Evolutionary conservation across 2,113 vertebrate genomes (phyloP), one percentile per base, ranked within the genome.

Genomic region (Rhinopomastus cyanomelas): DNA sequence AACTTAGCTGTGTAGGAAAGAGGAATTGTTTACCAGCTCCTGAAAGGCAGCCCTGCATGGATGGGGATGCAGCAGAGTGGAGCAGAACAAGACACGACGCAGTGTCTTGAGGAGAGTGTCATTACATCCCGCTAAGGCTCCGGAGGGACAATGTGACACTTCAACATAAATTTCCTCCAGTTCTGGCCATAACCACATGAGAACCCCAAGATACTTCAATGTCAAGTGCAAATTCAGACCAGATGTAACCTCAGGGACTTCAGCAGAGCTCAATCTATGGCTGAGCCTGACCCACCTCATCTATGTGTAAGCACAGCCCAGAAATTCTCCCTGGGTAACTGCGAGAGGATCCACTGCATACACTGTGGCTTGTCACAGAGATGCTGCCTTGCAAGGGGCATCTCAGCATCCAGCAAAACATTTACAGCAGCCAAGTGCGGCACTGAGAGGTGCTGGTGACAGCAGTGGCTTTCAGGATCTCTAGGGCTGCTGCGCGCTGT

Each of bases 121-220:
- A 89, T 55, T 55, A 19, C 66, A 27, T 73, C 71, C 77, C 80
- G 55, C 84, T 62, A 91, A 30, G 48, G 72, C 49, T 88, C 71
- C 17, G 2, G 34, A 77, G 81, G 71, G 74, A 82, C 34, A 86
- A 46, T 39, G 20, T 68, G 71, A 88, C 62, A 90, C 73, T 86
- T 89, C 59, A 64, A 75, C 53, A 75, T 52, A 25, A 49, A 67
- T 72, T 61, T 87, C 83, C 81, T 90, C 64, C 67, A 87, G 48
- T 75, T 89, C 71, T 87, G 68, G 39, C 56, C 1, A 0, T 1
- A 13, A 67, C 62, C 64, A 73, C 57, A 80, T 52, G 80, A 74
- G 64, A 82, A 87, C 39, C 25, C 37, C 1, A 89, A 81, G 71
- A 76, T 3, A 53, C 32, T 73, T 72, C 51, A 84, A 92, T 11